Conservation (phyloP, 2,113 vertebrate genomes). For the Pygoscelis antarcticus region DNA sequence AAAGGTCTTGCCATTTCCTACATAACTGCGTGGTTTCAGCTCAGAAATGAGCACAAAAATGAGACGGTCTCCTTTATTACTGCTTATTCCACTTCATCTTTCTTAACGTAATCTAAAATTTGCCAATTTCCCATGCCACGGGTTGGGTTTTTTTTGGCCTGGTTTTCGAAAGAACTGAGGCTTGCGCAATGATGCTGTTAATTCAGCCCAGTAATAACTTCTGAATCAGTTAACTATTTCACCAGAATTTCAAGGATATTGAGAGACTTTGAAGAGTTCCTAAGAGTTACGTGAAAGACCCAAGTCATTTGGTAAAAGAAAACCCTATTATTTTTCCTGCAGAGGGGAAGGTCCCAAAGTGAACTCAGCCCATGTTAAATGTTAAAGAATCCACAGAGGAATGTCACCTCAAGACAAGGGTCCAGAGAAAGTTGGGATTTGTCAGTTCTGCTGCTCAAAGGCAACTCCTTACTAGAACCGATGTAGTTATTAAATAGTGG, state of each 20-base stretch:
- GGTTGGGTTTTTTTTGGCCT: background rate
- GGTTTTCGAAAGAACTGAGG: background rate
- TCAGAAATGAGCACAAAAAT: background rate
- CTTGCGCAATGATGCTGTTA: background rate
- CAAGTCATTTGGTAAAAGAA: background rate
- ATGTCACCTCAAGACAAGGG: background rate
- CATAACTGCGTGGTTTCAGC: background rate
- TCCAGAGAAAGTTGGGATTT: background rate
- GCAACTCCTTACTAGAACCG: accelerated
- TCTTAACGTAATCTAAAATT: background rate
- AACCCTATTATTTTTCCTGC: background rate
- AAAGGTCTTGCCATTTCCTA: background rate
- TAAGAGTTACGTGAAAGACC: background rate
- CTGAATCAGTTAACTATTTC: background rate
- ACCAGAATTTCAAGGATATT: background rate
- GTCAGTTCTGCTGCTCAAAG: background rate
- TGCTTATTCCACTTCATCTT: background rate
- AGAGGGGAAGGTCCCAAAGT: background rate
- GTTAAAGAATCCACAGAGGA: background rate
- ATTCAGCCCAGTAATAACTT: background rate
- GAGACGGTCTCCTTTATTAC: background rate
- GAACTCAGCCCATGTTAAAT: background rate
- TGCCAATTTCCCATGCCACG: background rate
- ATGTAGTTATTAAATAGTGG: background rate
- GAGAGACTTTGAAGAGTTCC: background rate